These are phyloP conservation scores for Calidris pugnax DNA, from an alignment of 2,113 vertebrate genomes.

Conservation along the genomic window DNA sequence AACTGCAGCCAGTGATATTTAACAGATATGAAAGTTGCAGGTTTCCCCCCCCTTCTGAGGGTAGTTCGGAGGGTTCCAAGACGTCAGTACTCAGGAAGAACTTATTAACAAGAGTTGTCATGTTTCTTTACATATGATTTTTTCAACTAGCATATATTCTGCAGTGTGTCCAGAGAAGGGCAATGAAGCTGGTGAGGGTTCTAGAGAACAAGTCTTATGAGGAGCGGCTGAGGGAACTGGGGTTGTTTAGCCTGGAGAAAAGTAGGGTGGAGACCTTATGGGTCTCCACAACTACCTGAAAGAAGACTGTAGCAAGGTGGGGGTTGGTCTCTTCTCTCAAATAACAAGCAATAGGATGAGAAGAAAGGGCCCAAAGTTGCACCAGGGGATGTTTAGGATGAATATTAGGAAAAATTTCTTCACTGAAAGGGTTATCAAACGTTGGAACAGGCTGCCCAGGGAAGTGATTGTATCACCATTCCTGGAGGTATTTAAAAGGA, in stretches of 20 bases:
- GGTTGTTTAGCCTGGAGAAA: background rate
- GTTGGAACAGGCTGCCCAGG: background rate
- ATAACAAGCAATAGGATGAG: background rate
- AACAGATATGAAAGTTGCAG: background rate
- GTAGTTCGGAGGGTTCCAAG: background rate
- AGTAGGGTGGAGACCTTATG: background rate
- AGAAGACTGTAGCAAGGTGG: background rate
- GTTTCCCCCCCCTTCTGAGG: background rate
- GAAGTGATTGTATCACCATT: background rate
- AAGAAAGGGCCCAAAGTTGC: background rate
- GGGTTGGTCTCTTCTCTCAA: background rate
- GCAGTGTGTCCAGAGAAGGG: background rate
- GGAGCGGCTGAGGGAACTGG: background rate
- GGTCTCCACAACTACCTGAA: background rate
- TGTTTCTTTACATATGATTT: background rate
- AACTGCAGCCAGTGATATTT: background rate
- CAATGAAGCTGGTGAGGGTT: background rate
- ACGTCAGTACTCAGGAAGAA: background rate
- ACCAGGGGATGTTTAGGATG: background rate
- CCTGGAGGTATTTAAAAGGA: background rate
- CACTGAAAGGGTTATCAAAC: background rate
- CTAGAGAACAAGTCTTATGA: background rate
- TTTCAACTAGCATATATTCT: background rate
- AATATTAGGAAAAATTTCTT: background rate
- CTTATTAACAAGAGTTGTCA: background rate